Base-by-base conservation (phyloP, 2,113 vertebrate species). In the Ictalurus punctatus region DNA sequence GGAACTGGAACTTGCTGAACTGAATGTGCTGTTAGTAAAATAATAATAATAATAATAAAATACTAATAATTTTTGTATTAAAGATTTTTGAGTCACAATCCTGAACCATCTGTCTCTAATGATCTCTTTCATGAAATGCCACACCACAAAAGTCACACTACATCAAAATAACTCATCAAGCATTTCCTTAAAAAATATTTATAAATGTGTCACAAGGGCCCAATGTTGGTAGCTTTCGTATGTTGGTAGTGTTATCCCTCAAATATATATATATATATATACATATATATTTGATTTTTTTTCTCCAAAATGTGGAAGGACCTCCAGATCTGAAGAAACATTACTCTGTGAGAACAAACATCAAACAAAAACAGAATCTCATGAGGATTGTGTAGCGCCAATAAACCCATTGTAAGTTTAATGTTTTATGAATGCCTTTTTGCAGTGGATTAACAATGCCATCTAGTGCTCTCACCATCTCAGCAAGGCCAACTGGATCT, bases 381-480 rank as follows among this genome's bases (percentile, higher is more conserved):
- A 69, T 85, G 61, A 90, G 86, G 86, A 90, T 78, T 88, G 71
- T 90, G 87, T 79, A 91, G 88, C 91, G 84, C 89, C 74, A 92
- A 89, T 79, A 90, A 59, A 48, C 67, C 34, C 30, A 71, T 44
- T 74, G 12, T 80, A 79, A 67, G 19, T 71, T n/a, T 48, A 7
- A 65, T 61, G 40, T 37, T 58, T 48, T 56, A 56, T 54, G 34
- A 19, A 21, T 40, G 54, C 52, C 69, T 40, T 87, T 37, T 87
- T 59, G 21, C 2, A 79, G n/a, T 30, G 71, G 37, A 27, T 48
- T 48, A 79, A 80, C 48, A 52, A 83, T 79, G 81, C 76, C 84
- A 82, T 23, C 83, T 88, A 86, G 82, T 61, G 61, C 71, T 44
- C 14, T 54, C 6, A 76, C 73, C 4, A 84, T 79, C 25, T 34